Base-by-base conservation (phyloP, 1,140 invertebrate genomes). In the Eurosta solidaginis region DNA sequence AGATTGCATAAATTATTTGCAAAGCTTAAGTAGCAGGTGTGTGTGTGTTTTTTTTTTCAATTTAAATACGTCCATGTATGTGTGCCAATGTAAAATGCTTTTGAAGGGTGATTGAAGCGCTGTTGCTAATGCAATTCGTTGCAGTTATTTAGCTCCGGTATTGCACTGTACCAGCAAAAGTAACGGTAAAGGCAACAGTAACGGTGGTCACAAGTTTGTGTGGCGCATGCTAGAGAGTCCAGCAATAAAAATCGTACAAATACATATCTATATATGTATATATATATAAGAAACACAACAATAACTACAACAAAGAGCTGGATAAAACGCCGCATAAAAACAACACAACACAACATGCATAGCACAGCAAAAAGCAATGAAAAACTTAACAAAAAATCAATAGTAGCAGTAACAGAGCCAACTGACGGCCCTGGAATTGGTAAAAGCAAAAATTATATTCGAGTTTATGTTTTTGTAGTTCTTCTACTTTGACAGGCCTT, bases 121-220 rank as follows among this genome's bases (percentile, higher is more conserved):
- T 54, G 12, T 4, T 10, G n/a, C 5, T 4, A 14, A 17, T 40
- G 59, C n/a, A 36, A n/a, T 68, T 29, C 33, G 59, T 29, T 68
- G 59, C 59, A 68, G n/a, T 68, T 68, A 68, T 17, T 68, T 68
- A n/a, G n/a, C n/a, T 68, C 33, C 59, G 59, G n/a, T 68, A n/a
- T 5, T 68, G 33, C 33, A 68, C 59, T 68, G 59, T 68, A 68
- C 33, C 59, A 68, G 59, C 33, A 68, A 40, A 4, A 22, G 49
- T 22, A 52, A 52, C 49, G 1, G 59, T 33, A 40, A 6, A 20
- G 5, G 33, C n/a, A 68, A 20, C 12, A 40, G 59, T 7, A 68
- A n/a, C 59, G 33, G 1, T 27, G 33, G 52, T 20, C 27, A 29
- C 29, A 36, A 68, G 20, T 68, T 29, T 68, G 5, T 0, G 17